Percentiles rank a stretch among this genome's conserved stretches.
Evolutionary conservation across 2,113 vertebrate species (phyloP).

Genomic region (Neolamprologus cancellatus): DNA sequence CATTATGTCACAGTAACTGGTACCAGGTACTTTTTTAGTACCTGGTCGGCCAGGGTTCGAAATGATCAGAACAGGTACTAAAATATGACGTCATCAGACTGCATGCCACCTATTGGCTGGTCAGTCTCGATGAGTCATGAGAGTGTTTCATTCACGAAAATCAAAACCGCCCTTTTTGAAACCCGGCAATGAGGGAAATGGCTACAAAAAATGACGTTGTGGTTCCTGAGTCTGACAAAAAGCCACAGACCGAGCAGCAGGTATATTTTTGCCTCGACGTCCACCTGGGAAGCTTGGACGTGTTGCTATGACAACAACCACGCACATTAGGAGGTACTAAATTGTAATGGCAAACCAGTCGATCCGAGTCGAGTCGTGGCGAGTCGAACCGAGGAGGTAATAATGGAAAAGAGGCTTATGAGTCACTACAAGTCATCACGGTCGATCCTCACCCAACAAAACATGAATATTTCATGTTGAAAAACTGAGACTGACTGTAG

Average conservation of each 20-base stretch:
- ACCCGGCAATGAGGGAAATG: background rate
- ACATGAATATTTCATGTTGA: background rate
- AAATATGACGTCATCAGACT: background rate
- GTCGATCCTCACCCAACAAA: background rate
- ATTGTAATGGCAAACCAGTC: background rate
- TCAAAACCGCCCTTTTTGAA: background rate
- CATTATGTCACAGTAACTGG: background rate
- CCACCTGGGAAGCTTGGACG: background rate
- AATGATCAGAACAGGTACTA: background rate
- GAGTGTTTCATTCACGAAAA: background rate
- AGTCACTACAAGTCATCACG: background rate
- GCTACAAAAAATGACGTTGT: background rate
- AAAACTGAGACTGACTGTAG: background rate
- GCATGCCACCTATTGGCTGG: background rate
- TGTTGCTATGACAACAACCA: background rate
- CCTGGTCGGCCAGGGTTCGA: background rate
- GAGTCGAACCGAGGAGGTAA: background rate
- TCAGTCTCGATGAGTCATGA: background rate
- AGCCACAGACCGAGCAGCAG: background rate
- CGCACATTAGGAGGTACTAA: background rate
- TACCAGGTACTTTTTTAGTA: background rate
- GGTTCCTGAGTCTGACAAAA: background rate
- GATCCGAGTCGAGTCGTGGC: background rate
- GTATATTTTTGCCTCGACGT: background rate
- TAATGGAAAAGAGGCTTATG: background rate